Evolutionary conservation across 2,113 vertebrate genomes (phyloP).

Genomic region (Bungarus multicinctus): DNA sequence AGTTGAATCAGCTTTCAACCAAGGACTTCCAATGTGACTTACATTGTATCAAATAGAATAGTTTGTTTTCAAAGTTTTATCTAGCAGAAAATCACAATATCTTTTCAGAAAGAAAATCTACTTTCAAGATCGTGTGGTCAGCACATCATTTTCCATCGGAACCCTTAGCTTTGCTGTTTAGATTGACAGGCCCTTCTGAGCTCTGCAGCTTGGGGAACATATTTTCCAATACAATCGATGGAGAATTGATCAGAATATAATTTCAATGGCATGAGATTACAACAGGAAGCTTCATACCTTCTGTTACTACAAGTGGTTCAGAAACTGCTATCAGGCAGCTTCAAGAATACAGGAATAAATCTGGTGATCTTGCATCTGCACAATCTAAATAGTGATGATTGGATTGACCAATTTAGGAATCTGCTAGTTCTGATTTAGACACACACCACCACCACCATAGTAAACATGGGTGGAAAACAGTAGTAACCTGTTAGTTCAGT

Average conservation of each 20-base stretch:
- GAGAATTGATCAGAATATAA: background rate
- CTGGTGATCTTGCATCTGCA: background rate
- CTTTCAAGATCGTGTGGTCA: background rate
- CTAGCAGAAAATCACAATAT: background rate
- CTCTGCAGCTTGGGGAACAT: background rate
- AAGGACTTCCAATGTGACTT: background rate
- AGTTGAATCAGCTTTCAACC: background rate
- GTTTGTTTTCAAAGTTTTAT: background rate
- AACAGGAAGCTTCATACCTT: background rate
- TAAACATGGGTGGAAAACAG: background rate
- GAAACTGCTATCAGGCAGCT: background rate
- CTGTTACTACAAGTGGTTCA: background rate
- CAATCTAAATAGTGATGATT: no score
- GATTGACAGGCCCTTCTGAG: background rate
- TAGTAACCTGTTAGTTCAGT: background rate
- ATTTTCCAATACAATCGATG: rapidly evolving
- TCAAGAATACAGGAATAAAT: background rate
- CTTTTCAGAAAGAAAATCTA: background rate
- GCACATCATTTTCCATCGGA: background rate
- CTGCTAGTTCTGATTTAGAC: background rate
- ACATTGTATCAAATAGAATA: background rate
- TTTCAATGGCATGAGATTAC: background rate
- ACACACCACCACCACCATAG: background rate
- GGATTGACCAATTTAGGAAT: background rate
- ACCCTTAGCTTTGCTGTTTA: background rate